These are phyloP conservation scores for Erynnis tages DNA, from an alignment of 2,888 invertebrate species.

Conservation along the genomic window DNA sequence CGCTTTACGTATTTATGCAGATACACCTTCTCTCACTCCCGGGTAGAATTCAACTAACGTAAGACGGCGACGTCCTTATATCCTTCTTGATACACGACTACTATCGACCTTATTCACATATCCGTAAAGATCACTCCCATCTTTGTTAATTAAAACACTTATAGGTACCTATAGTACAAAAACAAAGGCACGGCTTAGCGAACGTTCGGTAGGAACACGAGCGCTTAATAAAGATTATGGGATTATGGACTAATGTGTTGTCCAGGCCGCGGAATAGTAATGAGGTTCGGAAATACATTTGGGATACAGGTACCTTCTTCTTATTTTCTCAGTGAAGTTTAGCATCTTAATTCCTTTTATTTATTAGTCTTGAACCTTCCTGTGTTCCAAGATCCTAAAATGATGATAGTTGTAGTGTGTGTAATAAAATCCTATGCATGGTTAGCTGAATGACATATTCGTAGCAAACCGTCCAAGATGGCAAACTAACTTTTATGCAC, in stretches of 20 bases:
- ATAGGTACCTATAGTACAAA: constrained; percentile 33
- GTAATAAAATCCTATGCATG: no score
- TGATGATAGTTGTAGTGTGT: no score
- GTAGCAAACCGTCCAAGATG: no score
- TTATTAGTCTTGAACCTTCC: no score
- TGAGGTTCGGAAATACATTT: constrained; percentile 27
- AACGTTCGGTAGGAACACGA: constrained; percentile 46
- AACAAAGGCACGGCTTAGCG: constrained; percentile 46
- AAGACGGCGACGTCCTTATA: constrained; percentile 49
- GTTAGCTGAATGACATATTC: no score
- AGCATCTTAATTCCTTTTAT: no score
- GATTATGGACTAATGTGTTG: constrained; percentile 34
- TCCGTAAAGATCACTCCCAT: constrained; percentile 8
- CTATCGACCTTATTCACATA: constrained; percentile 9
- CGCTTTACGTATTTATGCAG: constrained; percentile 76
- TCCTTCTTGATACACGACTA: background rate
- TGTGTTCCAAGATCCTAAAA: no score
- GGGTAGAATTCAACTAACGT: constrained; percentile 67
- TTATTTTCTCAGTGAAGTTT: background rate
- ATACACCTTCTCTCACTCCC: constrained; percentile 48
- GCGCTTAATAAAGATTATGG: constrained; percentile 52
- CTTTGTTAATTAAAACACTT: constrained; percentile 18
- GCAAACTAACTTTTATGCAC: no score
- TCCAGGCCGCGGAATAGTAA: constrained; percentile 21
- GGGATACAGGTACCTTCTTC: constrained; percentile 8